Base-by-base conservation (phyloP, 2,113 vertebrate genomes). In the Phylloscopus trochilus region DNA sequence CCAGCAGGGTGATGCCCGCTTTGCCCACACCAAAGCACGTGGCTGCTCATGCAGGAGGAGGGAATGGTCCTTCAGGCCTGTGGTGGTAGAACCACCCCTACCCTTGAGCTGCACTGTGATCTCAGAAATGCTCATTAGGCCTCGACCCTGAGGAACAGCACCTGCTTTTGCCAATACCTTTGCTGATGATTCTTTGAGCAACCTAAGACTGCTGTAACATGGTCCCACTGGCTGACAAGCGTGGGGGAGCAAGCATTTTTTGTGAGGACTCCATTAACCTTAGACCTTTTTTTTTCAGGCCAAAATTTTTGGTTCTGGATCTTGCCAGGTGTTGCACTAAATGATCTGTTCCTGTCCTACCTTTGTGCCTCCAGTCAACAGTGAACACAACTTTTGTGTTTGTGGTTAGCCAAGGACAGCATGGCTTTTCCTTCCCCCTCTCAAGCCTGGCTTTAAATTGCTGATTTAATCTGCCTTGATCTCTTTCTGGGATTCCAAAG, bases 391-490 rank as follows among this genome's bases (percentile, higher is more conserved):
- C 79, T 85, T 91, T 85, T 19, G 15, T 35, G 58, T 31, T 55
- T 72, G 23, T 82, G 51, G 58, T 47, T 83, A 84, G 51, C 37
- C 58, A n/a, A 13, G n/a, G 66, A 39, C 33, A 83, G 8, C 15
- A 18, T 7, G 8, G 7, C 49, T 83, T 87, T 83, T 85, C 30
- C 27, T 93, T 84, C 74, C n/a, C 33, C 18, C 51, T 80, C 52
- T 85, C 24, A 95, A 94, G 66, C 27, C 7, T 80, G 62, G n/a
- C 41, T 87, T 82, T 83, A 91, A 91, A 69, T 51, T 94, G 70
- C 35, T 67, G 51, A 51, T 58, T 73, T 33, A 74, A 79, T 76
- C 47, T 74, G 33, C 13, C 84, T 72, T 53, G 18, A 69, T 58
- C 30, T 60, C 20, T 31, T 79, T 68, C 49, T 46, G 49, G 53